Percentiles rank a stretch among this genome's conserved stretches.
phyloP scores from a whole-genome alignment of 2,113 vertebrate species.

The Dromiciops gliroides region DNA sequence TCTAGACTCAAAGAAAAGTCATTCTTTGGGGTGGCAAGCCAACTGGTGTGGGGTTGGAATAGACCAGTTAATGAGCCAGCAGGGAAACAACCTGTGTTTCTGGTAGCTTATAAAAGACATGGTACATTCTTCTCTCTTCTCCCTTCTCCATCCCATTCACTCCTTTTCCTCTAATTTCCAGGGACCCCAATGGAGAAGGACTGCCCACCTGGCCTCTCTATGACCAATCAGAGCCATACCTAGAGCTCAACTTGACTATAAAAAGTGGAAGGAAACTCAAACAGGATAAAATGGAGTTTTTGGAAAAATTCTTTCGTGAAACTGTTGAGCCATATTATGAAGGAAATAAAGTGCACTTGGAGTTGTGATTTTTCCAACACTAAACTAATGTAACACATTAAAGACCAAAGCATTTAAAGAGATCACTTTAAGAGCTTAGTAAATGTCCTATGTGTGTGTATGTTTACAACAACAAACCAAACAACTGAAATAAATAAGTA shows the following conservation, averaged over 20 bases:
- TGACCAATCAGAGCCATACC: conserved; percentile 67
- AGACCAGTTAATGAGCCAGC: neutral
- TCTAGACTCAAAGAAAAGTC: neutral
- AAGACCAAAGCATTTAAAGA: neutral
- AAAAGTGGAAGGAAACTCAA: conserved; percentile 67
- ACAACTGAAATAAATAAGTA: neutral
- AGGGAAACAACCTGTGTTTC: neutral
- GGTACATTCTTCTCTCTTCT: neutral
- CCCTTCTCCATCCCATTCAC: conserved; percentile 17
- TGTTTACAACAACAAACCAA: neutral
- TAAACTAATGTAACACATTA: neutral
- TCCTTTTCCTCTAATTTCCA: conserved; percentile 59
- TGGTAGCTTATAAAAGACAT: neutral
- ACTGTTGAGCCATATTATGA: conserved; percentile 46
- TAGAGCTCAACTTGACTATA: conserved; percentile 70
- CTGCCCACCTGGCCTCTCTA: conserved; percentile 80
- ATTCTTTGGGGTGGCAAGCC: neutral
- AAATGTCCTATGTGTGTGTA: neutral
- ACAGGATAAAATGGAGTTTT: conserved; percentile 76
- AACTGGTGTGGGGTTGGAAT: neutral
- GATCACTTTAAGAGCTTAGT: neutral
- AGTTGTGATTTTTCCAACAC: conserved; percentile 69
- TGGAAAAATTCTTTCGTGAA: conserved; percentile 69
- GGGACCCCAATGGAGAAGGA: conserved; percentile 78
- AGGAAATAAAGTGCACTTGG: conserved; percentile 48